These are phyloP conservation scores for Troides aeacus DNA, from an alignment of 2,888 invertebrate species.

Conservation along the genomic window DNA sequence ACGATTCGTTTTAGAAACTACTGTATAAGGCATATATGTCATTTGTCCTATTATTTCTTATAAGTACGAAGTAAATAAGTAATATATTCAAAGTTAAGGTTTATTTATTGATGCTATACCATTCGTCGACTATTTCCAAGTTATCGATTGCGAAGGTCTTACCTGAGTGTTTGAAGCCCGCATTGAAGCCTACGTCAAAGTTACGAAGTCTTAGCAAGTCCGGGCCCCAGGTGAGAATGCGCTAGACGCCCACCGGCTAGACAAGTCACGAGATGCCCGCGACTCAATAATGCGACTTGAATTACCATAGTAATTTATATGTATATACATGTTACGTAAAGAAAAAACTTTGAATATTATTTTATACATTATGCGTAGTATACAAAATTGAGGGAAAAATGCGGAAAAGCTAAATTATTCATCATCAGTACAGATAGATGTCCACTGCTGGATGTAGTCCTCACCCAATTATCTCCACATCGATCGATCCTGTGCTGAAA, in stretches of 20 bases:
- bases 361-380: no score
- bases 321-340: no score
- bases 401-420: no score
- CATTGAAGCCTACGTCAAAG: slow-evolving; percentile 64
- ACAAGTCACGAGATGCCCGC: slow-evolving; percentile 59
- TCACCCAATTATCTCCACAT: no score
- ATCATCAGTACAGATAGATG: no score
- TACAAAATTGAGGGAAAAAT: no score
- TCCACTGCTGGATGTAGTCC: no score
- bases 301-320: neutral
- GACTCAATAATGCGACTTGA: slow-evolving; percentile 47
- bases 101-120: slow-evolving; percentile 35
- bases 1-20: no score
- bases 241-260: slow-evolving; percentile 76
- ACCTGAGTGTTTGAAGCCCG: slow-evolving; percentile 59
- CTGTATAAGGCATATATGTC: no score
- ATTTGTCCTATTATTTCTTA: no score
- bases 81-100: slow-evolving; percentile 5
- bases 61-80: neutral
- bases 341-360: no score
- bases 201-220: slow-evolving; percentile 76
- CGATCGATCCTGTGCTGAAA: no score
- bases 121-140: slow-evolving; percentile 43
- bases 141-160: slow-evolving; percentile 59
- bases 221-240: slow-evolving; percentile 77